A percentile compares a stretch with the other conserved stretches of the same genome.
Evolutionary conservation across 2,888 invertebrate genomes (phyloP).

Genomic region (Camptogramma bilineatum): DNA sequence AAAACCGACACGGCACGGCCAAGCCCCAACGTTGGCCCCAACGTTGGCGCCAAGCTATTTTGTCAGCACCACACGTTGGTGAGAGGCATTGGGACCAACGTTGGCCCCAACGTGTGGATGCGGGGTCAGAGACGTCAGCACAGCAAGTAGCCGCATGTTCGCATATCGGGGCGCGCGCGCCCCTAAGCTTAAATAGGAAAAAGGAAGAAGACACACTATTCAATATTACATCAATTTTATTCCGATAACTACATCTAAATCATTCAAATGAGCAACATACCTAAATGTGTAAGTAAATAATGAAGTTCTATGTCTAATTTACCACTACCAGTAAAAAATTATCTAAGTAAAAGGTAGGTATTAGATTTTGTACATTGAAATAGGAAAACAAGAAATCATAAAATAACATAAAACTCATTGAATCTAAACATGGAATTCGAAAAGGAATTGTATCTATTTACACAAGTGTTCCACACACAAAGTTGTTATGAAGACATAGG

Average conservation of each 20-base stretch:
- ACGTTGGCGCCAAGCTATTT: too few relatives aligned
- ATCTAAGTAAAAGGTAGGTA: slow-evolving; percentile 2
- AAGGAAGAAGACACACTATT: slow-evolving; percentile 6
- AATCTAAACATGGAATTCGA: slow-evolving; percentile 5
- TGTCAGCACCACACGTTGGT: too few relatives aligned
- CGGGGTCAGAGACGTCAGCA: too few relatives aligned
- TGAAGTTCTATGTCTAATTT: slow-evolving; percentile 14
- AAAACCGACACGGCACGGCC: too few relatives aligned
- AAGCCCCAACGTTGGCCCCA: too few relatives aligned
- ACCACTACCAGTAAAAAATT: too few relatives aligned
- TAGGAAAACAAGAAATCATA: slow-evolving; percentile 10
- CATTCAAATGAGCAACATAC: slow-evolving; percentile 26
- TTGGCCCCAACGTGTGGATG: too few relatives aligned
- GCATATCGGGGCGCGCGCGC: too few relatives aligned
- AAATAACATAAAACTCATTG: slow-evolving; percentile 4
- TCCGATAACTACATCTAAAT: slow-evolving; percentile 24
- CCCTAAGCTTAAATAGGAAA: too few relatives aligned
- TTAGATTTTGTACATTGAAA: slow-evolving; percentile 26
- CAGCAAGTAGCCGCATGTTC: too few relatives aligned
- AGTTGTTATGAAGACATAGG: background rate
- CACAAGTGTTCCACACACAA: background rate
- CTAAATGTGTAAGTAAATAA: slow-evolving; percentile 17
- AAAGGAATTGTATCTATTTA: slow-evolving; percentile 10
- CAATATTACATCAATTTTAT: slow-evolving; percentile 19
- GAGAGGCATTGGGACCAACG: too few relatives aligned